These are phyloP conservation scores for Caenorhabditis panamensis DNA, from an alignment of 2,888 invertebrate genomes.

Conservation along the genomic window DNA sequence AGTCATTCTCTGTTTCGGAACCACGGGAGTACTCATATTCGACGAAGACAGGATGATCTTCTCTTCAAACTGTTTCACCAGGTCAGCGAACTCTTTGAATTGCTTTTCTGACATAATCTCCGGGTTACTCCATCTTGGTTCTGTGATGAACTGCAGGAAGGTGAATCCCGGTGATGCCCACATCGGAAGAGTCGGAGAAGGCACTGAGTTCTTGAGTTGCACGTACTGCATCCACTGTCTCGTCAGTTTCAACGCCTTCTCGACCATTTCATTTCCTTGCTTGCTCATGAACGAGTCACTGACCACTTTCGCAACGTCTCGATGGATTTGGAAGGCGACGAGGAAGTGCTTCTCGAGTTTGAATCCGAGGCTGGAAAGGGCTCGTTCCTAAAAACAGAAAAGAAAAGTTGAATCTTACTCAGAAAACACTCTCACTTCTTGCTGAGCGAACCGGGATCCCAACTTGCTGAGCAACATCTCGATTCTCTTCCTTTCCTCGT, in stretches of 20 bases:
- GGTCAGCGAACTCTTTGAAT: slow-evolving; percentile 33
- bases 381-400: slow-evolving; percentile 29
- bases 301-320: slow-evolving; percentile 62
- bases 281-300: slow-evolving; percentile 54
- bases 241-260: slow-evolving; percentile 41
- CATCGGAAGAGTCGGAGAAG: slow-evolving; percentile 60
- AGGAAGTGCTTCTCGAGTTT: slow-evolving; percentile 58
- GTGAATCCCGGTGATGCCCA: slow-evolving; percentile 69
- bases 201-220: slow-evolving; percentile 30
- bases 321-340: slow-evolving; percentile 63
- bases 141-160: slow-evolving; percentile 65
- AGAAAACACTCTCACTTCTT: slow-evolving; percentile 25
- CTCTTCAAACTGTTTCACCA: slow-evolving; percentile 42
- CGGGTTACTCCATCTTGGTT: slow-evolving; percentile 62
- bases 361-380: slow-evolving; percentile 44
- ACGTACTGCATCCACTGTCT: slow-evolving; percentile 50
- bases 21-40: slow-evolving; percentile 34
- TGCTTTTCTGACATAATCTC: slow-evolving; percentile 54
- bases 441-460: slow-evolving; percentile 13
- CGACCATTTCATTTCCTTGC: slow-evolving; percentile 52
- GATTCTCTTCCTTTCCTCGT: slow-evolving; percentile 49
- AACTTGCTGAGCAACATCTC: slow-evolving; percentile 25
- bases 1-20: slow-evolving; percentile 40
- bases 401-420: background rate
- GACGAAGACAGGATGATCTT: slow-evolving; percentile 37